Evolutionary conservation across 2,113 vertebrate genomes (phyloP).

Genomic region (Petrocephalus zakoni): DNA sequence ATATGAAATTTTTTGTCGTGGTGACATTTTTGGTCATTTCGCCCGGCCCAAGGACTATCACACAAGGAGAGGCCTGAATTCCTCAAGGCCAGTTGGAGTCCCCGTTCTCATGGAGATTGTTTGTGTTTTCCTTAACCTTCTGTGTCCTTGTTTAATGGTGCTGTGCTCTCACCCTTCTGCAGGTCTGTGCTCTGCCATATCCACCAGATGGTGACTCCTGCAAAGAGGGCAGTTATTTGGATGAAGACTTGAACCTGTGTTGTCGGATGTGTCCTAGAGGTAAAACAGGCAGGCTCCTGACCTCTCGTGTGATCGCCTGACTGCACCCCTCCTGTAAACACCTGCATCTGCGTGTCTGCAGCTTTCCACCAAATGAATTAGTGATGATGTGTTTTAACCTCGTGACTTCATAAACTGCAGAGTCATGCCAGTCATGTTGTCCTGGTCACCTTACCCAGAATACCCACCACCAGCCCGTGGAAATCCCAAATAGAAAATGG

Average conservation of each 20-base stretch:
- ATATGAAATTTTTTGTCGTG: too few relatives aligned
- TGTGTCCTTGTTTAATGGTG: constrained; percentile 18
- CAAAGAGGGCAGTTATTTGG: constrained; percentile 24
- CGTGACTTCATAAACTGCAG: not conserved
- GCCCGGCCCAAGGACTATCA: too few relatives aligned
- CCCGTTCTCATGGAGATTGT: too few relatives aligned
- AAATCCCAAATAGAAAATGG: constrained; percentile 8
- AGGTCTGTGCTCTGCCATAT: constrained; percentile 46
- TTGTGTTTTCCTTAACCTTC: not conserved
- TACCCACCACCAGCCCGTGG: not conserved
- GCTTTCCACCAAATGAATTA: not conserved
- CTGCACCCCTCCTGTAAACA: not conserved
- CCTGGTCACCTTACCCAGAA: not conserved
- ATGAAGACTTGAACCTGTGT: constrained; percentile 21
- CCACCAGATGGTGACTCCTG: not conserved
- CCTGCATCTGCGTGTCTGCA: not conserved
- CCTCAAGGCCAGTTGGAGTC: too few relatives aligned
- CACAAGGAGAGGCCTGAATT: too few relatives aligned
- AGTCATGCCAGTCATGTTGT: not conserved
- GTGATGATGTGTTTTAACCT: not conserved
- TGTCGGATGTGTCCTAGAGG: constrained; percentile 60
- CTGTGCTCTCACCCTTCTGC: not conserved
- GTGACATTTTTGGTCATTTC: too few relatives aligned
- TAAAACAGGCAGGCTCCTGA: constrained; percentile 29
- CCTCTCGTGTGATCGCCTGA: not conserved